These are phyloP conservation scores for Xenops minutus DNA, from an alignment of 2,797 vertebrate genomes.

Conservation along the genomic window DNA sequence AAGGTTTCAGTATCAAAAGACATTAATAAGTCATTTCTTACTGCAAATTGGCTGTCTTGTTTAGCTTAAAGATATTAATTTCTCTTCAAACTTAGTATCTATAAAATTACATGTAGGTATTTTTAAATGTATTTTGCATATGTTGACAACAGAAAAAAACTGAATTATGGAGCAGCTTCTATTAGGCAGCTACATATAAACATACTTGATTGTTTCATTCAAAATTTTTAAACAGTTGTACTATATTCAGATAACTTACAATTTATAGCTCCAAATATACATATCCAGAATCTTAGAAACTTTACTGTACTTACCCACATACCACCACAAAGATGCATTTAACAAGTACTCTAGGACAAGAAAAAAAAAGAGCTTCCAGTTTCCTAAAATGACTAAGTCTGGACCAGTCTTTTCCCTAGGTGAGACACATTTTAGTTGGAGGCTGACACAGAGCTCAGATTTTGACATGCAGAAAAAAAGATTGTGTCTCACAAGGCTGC, in stretches of 20 bases:
- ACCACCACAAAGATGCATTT: neutral
- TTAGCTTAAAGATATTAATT: neutral
- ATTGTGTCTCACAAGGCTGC: neutral
- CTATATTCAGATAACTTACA: neutral
- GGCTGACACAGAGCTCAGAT: neutral
- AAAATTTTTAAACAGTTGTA: neutral
- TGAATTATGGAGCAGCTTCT: neutral
- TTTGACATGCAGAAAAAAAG: neutral
- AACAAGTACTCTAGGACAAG: neutral
- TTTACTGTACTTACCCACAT: neutral
- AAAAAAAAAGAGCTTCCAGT: neutral
- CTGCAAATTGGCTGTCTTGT: neutral
- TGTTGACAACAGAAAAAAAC: neutral
- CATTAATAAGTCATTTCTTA: neutral
- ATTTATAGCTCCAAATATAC: neutral
- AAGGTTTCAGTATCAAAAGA: neutral
- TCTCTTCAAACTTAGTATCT: neutral
- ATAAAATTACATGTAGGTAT: neutral
- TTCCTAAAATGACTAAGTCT: neutral
- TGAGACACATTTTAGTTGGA: neutral
- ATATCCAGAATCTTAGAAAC: neutral
- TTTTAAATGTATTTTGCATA: neutral
- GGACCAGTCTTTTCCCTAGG: neutral
- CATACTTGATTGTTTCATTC: neutral
- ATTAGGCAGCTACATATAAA: neutral